Evolutionary conservation across 64 coral and sea anemone species (phyloP).

Genomic region (Stichodactyla mertensii): DNA sequence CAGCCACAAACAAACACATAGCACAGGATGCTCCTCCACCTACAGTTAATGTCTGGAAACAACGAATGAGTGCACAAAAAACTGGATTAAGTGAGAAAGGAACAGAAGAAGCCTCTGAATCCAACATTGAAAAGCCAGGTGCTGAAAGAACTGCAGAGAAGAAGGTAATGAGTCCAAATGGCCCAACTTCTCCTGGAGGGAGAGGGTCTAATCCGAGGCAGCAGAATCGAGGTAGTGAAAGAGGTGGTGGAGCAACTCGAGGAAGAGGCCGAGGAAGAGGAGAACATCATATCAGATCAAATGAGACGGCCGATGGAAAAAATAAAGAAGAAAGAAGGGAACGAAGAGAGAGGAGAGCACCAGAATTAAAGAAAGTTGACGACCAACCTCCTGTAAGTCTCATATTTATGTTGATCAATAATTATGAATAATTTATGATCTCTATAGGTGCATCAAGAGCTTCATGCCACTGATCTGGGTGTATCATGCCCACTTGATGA

Average conservation of each 20-base stretch:
- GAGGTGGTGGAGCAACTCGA: conserved; percentile 39
- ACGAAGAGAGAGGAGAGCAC: conserved; percentile 59
- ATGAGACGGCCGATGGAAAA: conserved; percentile 31
- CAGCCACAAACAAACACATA: conserved; percentile 20
- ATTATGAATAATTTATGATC: too few relatives aligned
- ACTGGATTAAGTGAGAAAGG: not conserved
- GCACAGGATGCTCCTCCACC: conserved; percentile 55
- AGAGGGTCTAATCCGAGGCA: conserved; percentile 44
- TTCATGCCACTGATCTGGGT: too few relatives aligned
- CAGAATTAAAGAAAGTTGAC: conserved; percentile 52
- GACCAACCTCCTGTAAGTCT: conserved; percentile 25
- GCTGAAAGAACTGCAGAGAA: not conserved
- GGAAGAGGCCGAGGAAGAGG: conserved; percentile 65
- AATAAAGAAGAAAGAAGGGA: conserved; percentile 48
- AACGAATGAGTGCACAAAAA: conserved; percentile 75
- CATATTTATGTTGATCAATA: not conserved
- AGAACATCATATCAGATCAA: conserved; percentile 20
- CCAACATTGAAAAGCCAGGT: not conserved
- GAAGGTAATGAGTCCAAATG: conserved; percentile 33
- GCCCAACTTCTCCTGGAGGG: conserved; percentile 58
- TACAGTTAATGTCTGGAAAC: conserved; percentile 70
- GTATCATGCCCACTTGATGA: too few relatives aligned
- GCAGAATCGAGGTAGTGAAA: conserved; percentile 24
- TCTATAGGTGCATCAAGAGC: too few relatives aligned
- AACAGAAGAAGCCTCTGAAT: not conserved